Conservation (phyloP, 2,113 vertebrate species). For the Platycercus adscitus region DNA sequence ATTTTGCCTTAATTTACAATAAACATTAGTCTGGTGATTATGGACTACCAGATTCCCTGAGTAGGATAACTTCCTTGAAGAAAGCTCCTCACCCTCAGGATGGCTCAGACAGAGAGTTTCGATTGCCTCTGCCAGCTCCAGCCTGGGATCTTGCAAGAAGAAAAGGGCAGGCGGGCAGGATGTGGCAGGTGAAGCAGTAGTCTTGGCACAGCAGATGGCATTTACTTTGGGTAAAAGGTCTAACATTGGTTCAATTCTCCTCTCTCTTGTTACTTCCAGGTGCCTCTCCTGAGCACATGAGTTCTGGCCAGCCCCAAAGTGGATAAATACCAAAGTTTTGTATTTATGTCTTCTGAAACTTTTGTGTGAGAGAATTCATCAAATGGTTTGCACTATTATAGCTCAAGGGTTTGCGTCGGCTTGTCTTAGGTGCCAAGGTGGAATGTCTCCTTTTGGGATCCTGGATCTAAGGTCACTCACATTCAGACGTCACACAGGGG, state of each 20-base stretch:
- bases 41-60: neutral
- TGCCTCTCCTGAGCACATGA: neutral
- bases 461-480: neutral
- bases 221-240: neutral
- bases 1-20: conserved; percentile 33
- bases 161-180: neutral
- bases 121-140: neutral
- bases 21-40: conserved; percentile 33
- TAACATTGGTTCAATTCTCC: neutral
- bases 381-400: neutral
- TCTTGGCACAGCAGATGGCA: neutral
- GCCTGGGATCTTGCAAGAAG: neutral
- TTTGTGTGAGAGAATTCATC: neutral
- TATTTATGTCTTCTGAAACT: neutral
- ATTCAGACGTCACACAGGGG: neutral
- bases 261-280: neutral
- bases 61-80: neutral
- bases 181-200: neutral
- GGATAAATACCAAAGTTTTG: neutral
- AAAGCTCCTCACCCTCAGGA: neutral
- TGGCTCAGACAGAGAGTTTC: neutral
- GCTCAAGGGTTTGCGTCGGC: neutral
- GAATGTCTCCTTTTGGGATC: neutral
- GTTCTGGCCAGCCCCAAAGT: neutral
- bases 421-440: neutral